Conservation (phyloP, 2,888 invertebrate genomes). For the Alcis repandata region DNA sequence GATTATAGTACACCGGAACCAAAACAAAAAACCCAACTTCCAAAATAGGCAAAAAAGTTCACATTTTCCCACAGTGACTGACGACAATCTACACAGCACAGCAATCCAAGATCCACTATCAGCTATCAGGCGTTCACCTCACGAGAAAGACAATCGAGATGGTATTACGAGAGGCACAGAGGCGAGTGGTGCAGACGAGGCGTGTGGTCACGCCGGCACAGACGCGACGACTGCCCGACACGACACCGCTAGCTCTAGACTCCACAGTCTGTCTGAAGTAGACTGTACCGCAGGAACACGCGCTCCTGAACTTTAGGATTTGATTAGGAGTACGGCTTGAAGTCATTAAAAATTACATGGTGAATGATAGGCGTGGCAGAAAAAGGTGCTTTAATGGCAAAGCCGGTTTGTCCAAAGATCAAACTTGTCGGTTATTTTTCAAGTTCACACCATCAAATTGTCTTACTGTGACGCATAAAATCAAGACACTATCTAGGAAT, state of each 20-base stretch:
- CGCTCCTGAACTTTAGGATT: constrained; percentile 47
- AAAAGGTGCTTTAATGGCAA: constrained; percentile 5
- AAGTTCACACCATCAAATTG: neutral
- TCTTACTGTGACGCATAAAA: neutral
- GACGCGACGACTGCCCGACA: constrained; percentile 62
- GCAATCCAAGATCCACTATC: constrained; percentile 39
- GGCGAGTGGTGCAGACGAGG: constrained; percentile 20
- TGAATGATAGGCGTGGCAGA: constrained; percentile 15
- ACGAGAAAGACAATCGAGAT: constrained; percentile 31
- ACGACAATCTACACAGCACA: constrained; percentile 24
- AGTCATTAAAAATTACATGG: constrained; percentile 25
- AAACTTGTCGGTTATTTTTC: constrained; percentile 8
- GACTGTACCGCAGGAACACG: constrained; percentile 51
- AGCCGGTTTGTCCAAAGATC: constrained; percentile 15
- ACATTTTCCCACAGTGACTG: constrained; percentile 15
- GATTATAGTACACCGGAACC: constrained; percentile 8
- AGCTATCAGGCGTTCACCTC: constrained; percentile 38
- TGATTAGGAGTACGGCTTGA: constrained; percentile 28
- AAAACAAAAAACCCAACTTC: constrained; percentile 5
- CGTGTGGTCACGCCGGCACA: constrained; percentile 57
- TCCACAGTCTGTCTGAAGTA: constrained; percentile 14
- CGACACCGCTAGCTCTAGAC: constrained; percentile 36
- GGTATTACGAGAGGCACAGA: constrained; percentile 41
- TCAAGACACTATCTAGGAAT: neutral
- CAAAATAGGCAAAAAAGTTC: neutral